Evolutionary conservation across 2,113 vertebrate species (phyloP).

Genomic region (Typhlomys cinereus): DNA sequence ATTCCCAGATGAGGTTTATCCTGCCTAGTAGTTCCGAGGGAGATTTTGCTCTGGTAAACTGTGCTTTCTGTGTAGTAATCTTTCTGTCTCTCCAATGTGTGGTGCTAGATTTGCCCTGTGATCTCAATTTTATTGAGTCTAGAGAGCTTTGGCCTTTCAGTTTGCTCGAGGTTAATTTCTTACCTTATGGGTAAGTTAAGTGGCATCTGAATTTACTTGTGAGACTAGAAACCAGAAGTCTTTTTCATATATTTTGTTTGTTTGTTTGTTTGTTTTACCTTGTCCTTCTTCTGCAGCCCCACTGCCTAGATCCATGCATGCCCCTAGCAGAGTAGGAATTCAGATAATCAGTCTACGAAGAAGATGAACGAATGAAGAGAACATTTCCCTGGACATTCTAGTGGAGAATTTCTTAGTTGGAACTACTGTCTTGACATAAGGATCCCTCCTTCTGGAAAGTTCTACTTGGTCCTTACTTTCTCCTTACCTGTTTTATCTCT

Average conservation of each 20-base stretch:
- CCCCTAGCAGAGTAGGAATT: too few species aligned
- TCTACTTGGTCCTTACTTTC: neutral
- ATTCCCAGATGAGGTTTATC: neutral
- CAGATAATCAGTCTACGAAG: too few species aligned
- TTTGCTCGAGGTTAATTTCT: neutral
- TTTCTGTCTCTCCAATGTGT: neutral
- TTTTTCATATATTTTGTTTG: neutral
- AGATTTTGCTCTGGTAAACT: neutral
- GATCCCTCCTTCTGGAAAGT: neutral
- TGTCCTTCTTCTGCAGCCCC: too few species aligned
- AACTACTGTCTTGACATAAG: neutral
- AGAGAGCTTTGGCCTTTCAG: neutral
- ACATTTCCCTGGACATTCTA: neutral
- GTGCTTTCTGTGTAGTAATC: neutral
- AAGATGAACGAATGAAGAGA: conserved; percentile 23
- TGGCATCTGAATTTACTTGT: neutral
- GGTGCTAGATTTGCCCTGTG: neutral
- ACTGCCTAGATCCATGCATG: too few species aligned
- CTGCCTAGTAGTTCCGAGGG: neutral
- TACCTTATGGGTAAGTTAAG: neutral
- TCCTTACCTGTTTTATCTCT: neutral
- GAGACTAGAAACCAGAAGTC: neutral
- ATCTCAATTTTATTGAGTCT: neutral
- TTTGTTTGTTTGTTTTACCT: too few species aligned
- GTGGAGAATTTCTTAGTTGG: neutral